These are phyloP conservation scores for Hypolimnas misippus DNA, from an alignment of 2,888 invertebrate species.

Conservation along the genomic window DNA sequence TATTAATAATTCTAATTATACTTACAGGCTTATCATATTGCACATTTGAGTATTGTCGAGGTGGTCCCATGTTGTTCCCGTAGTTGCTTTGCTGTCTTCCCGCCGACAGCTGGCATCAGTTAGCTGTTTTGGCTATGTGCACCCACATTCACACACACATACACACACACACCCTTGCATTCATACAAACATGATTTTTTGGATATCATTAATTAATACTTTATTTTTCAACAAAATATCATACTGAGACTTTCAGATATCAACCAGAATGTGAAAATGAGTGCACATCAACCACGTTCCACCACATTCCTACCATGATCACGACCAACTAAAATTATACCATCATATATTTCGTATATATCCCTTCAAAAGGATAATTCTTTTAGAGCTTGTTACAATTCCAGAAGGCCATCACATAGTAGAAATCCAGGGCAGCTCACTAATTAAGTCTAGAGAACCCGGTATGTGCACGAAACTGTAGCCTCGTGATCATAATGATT, in stretches of 20 bases:
- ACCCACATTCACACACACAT: constrained; percentile 54
- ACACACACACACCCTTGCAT: constrained; percentile 36
- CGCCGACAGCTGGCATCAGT: constrained; percentile 58
- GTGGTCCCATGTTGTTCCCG: constrained; percentile 32
- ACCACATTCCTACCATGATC: constrained; percentile 68
- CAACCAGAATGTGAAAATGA: constrained; percentile 32
- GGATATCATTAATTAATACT: too few species aligned
- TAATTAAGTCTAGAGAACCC: constrained; percentile 78
- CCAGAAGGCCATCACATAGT: constrained; percentile 62
- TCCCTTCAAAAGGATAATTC: not conserved
- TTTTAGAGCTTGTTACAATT: constrained; percentile 57
- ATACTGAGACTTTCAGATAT: constrained; percentile 26
- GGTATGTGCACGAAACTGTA: constrained; percentile 65
- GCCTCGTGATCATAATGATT: constrained; percentile 69
- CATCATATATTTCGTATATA: constrained; percentile 40
- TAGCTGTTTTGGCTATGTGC: constrained; percentile 63
- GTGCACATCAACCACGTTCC: constrained; percentile 61
- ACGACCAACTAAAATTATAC: constrained; percentile 67
- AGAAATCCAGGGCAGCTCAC: constrained; percentile 67
- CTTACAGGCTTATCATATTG: constrained; percentile 29
- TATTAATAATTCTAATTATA: constrained; percentile 27
- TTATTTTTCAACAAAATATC: too few species aligned
- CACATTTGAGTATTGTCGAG: constrained; percentile 17
- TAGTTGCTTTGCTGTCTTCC: constrained; percentile 40
- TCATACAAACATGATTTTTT: too few species aligned